Percentiles rank a stretch among this genome's conserved stretches.
phyloP scores from a whole-genome alignment of 2,888 invertebrate genomes.

The Tineola bisselliella region DNA sequence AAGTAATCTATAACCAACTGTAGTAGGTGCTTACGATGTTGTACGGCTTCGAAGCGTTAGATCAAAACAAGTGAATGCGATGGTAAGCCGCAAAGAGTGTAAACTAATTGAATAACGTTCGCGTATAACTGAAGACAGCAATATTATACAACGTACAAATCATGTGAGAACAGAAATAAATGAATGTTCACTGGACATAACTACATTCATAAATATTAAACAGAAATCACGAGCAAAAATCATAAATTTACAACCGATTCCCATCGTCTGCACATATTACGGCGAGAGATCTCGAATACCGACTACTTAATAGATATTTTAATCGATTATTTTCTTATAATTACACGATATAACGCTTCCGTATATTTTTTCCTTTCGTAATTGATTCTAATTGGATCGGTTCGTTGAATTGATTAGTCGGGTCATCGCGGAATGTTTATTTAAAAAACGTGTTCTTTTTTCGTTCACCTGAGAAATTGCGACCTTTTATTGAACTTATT shows the following conservation, averaged over 20 bases:
- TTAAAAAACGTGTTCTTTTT: too few relatives aligned
- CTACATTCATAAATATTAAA: background rate
- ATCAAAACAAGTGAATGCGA: too few relatives aligned
- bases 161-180: background rate
- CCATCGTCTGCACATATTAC: conserved; percentile 25
- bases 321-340: conserved; percentile 39
- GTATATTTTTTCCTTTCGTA: conserved; percentile 45
- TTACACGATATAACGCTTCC: conserved; percentile 41
- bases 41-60: too few relatives aligned
- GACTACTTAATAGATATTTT: conserved; percentile 40
- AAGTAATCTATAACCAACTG: too few relatives aligned
- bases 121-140: too few relatives aligned
- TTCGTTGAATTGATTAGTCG: conserved; percentile 43
- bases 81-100: too few relatives aligned
- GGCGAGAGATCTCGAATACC: conserved; percentile 32
- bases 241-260: background rate
- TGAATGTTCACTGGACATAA: background rate
- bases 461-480: too few relatives aligned
- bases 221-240: background rate
- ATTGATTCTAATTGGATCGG: conserved; percentile 38
- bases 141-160: too few relatives aligned
- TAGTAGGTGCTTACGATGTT: too few relatives aligned
- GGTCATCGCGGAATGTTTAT: conserved; percentile 13
- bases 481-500: too few relatives aligned
- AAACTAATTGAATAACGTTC: too few relatives aligned